Conservation (phyloP, 2,797 vertebrate species). For the Gymnoscopelus braueri region DNA sequence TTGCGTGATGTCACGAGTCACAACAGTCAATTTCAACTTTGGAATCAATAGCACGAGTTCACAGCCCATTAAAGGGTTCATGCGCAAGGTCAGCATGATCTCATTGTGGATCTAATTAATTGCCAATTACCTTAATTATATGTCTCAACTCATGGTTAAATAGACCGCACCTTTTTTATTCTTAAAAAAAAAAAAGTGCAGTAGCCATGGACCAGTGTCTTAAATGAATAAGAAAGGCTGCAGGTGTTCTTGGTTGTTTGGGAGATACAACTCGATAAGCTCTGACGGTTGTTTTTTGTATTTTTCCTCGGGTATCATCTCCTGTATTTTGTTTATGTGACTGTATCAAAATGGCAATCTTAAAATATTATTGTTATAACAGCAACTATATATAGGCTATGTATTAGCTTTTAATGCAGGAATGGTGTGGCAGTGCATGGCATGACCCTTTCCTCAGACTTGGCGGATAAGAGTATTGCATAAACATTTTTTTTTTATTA, state of each 20-base stretch:
- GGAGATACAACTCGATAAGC: neutral
- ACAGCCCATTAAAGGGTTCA: constrained; percentile 69
- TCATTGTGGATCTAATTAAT: constrained; percentile 75
- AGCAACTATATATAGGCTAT: constrained; percentile 42
- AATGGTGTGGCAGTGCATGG: constrained; percentile 44
- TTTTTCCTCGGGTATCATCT: constrained; percentile 7
- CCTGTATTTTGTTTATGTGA: constrained; percentile 34
- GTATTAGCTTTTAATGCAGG: constrained; percentile 36
- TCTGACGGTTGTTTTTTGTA: constrained; percentile 4
- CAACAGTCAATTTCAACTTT: constrained; percentile 60
- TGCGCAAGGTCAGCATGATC: constrained; percentile 69
- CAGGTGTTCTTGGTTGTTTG: neutral
- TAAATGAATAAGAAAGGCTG: neutral
- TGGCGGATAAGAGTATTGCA: constrained; percentile 15
- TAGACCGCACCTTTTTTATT: constrained; percentile 11
- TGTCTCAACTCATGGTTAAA: constrained; percentile 20
- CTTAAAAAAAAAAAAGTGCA: neutral
- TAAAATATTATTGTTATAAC: constrained; percentile 55
- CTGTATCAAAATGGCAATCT: constrained; percentile 51
- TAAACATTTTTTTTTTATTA: constrained; percentile 34
- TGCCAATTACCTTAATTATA: constrained; percentile 75
- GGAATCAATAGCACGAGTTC: constrained; percentile 68
- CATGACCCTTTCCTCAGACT: constrained; percentile 34
- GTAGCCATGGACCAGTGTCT: neutral
- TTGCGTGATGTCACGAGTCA: constrained; percentile 59